These are phyloP conservation scores for Calliopsis andreniformis DNA, from an alignment of 1,140 invertebrate genomes.

Conservation along the genomic window DNA sequence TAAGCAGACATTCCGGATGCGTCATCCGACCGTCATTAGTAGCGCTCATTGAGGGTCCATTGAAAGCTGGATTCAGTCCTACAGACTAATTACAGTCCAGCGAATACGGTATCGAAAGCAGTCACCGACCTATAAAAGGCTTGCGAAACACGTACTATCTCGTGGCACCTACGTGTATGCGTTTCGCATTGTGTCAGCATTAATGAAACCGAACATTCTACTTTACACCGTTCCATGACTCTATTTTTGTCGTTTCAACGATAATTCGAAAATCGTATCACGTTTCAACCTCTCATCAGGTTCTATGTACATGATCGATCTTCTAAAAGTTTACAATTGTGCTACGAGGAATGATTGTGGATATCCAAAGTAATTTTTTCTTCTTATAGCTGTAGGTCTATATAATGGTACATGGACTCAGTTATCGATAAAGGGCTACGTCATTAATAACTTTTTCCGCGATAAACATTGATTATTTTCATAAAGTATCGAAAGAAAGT, in stretches of 20 bases:
- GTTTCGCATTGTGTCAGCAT: conserved; percentile 36
- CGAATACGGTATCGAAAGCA: conserved; percentile 42
- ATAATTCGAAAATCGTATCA: not conserved
- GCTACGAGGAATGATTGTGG: no score
- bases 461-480: conserved; percentile 39
- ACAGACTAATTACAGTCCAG: conserved; percentile 51
- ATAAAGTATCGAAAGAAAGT: conserved; percentile 16
- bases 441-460: not conserved
- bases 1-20: conserved; percentile 50
- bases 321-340: no score
- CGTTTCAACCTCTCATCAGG: not conserved
- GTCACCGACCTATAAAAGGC: conserved; percentile 44
- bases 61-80: conserved; percentile 49
- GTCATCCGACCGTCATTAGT: conserved; percentile 49
- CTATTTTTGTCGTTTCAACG: not conserved
- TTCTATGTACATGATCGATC: no score
- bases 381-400: no score
- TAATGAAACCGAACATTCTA: conserved; percentile 54
- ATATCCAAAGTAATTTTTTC: no score
- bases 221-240: conserved; percentile 16
- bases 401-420: not conserved
- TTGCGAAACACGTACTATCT: conserved; percentile 33
- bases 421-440: not conserved
- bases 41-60: conserved; percentile 47
- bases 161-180: conserved; percentile 21